Evolutionary conservation across 2,888 invertebrate species (phyloP).

Genomic region (Sesia bembeciformis): DNA sequence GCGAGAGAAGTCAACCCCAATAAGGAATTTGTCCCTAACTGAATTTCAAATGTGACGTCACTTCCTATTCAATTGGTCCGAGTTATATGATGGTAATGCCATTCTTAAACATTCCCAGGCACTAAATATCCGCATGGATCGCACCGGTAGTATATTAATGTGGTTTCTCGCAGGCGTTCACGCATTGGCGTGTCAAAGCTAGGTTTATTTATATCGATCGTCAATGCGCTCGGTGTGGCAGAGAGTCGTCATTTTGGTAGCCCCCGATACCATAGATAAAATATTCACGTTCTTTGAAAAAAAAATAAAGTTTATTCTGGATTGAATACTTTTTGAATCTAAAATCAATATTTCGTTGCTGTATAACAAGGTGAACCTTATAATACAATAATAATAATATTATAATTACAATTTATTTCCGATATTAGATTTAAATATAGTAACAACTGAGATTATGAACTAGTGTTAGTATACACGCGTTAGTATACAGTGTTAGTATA

Average conservation of each 20-base stretch:
- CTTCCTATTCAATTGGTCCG: not conserved
- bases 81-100: not conserved
- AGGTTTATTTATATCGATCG: constrained; percentile 14
- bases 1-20: not conserved
- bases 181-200: constrained; percentile 11
- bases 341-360: too few relatives aligned
- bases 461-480: too few relatives aligned
- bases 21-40: not conserved
- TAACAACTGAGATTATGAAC: too few relatives aligned
- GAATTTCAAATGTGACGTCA: not conserved
- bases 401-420: too few relatives aligned
- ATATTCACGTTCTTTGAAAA: not conserved
- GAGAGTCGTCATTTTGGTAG: constrained; percentile 9
- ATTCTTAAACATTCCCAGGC: constrained; percentile 11
- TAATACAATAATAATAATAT: too few relatives aligned
- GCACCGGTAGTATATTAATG: constrained; percentile 12
- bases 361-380: too few relatives aligned
- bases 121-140: constrained; percentile 10
- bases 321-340: too few relatives aligned
- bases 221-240: constrained; percentile 8
- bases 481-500: too few relatives aligned
- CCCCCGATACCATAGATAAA: not conserved
- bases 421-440: too few relatives aligned
- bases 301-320: not conserved
- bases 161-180: constrained; percentile 3